These are phyloP conservation scores for Drosophila oshimai DNA, from an alignment of 1,140 invertebrate species.

Conservation along the genomic window DNA sequence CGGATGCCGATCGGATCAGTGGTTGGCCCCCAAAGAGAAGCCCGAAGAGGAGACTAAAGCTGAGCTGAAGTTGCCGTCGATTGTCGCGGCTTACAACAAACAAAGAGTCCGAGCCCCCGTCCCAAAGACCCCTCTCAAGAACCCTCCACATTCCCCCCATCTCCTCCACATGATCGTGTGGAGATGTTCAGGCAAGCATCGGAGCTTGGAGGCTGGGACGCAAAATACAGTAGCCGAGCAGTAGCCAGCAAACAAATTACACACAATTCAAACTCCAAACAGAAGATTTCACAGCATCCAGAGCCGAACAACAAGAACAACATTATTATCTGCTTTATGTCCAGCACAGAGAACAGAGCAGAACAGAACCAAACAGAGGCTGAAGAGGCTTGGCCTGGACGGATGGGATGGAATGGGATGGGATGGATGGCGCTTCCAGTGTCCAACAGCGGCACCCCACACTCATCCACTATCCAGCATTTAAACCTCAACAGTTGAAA, in stretches of 20 bases:
- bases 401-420: no score
- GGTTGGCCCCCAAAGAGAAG: not conserved
- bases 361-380: no score
- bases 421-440: conserved; percentile 58
- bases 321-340: conserved; percentile 80
- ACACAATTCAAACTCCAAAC: conserved; percentile 79
- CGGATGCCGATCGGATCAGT: conserved; percentile 66
- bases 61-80: conserved; percentile 7
- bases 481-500: conserved; percentile 6
- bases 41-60: conserved; percentile 3
- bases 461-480: conserved; percentile 1
- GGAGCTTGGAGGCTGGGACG: conserved; percentile 7
- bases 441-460: conserved; percentile 58
- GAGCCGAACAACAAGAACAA: conserved; percentile 45
- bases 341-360: conserved; percentile 41
- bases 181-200: conserved; percentile 36
- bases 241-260: conserved; percentile 79
- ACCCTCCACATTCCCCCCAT: not conserved
- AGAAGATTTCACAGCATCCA: conserved; percentile 72
- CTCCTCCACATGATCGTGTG: conserved; percentile 42
- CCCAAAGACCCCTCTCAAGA: not conserved
- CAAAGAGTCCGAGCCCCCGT: conserved; percentile 32
- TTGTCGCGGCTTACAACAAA: conserved; percentile 74
- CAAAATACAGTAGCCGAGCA: conserved; percentile 75
- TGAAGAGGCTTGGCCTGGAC: conserved; percentile 38